Base-by-base conservation (phyloP, 2,888 invertebrate genomes). In the Cantharis rustica region DNA sequence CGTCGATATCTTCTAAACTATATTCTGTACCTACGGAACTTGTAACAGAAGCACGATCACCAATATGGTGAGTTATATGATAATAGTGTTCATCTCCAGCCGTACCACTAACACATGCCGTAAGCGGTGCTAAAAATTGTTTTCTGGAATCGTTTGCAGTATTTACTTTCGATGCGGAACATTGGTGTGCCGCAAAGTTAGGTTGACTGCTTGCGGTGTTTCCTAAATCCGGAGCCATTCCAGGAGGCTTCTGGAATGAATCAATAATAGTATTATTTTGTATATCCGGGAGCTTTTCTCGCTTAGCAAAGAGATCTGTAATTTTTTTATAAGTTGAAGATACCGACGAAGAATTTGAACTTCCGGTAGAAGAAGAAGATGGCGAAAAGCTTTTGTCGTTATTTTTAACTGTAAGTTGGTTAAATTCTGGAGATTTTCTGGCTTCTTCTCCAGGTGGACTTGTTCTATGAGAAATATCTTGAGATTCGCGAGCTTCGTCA, bases 111-210 rank as follows among this genome's bases (percentile, higher is more conserved):
- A 95, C 95, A 84, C 95, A 95, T 1, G 95, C 93, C 1, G 94
- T 94, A 63, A 95, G 88, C 0, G 95, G 95, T 0, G 95, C 95
- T 20, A 95, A 88, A 86, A 96, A 95, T 87, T 95, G 95, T 75
- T 94, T 91, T 64, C 95, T 91, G 0, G 93, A 91, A 83, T 95
- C 95, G 64, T 81, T 85, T n/a, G 82, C 83, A 1, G 88, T 85
- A 72, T 86, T 89, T 31, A 88, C 82, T 79, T 88, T 86, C 79
- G 89, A 74, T 80, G 89, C 81, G 79, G 90, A 88, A 80, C 85
- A 86, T 83, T 85, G 89, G 82, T 79, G 85, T 16, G 85, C 63
- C 75, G 73, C 82, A 81, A 64, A 80, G 75, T 84, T 83, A 62
- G 79, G 80, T 31, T 84, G 80, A 61, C 82, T 89, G n/a, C 88